Base-by-base conservation (phyloP, 2,113 vertebrate species). In the Caretta caretta region DNA sequence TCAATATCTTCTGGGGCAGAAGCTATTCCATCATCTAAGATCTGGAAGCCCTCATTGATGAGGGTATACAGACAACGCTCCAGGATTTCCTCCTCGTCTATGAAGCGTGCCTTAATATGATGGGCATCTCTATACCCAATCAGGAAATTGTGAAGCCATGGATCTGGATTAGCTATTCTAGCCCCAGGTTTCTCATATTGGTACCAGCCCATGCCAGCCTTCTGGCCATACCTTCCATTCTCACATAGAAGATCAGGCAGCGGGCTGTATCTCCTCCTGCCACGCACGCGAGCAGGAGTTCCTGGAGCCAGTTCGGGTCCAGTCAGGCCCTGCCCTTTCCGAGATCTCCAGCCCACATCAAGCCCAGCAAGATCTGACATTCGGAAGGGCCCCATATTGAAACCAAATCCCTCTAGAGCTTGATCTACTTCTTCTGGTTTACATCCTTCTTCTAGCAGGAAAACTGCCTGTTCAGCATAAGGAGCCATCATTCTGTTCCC, bases 371-470 rank as follows among this genome's bases (percentile, higher is more conserved):
- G 99, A 92, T 99, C 99, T 0, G 98, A 98, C 97, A 99, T 98
- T 80, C 96, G 98, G 97, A 99, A 99, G 51, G 98, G 98, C 2
- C 99, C 99, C 98, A 99, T 98, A 84, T 98, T 98, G 75, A 99
- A 98, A 5, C 99, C 99, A 93, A 99, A 99, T 94, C 99, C 99
- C 93, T 99, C 99, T 10, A 99, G 92, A 5, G 75, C 98, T 87
- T 42, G 59, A 90, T 99, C 99, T 65, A 99, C 96, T 0, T 97
- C 96, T 96, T 99, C 99, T 29, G 99, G 99, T 10, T 96, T 98
- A 93, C 99, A 98, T 46, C 99, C 99, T 80, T 99, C 99, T 97
- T 99, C 99, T 92, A 99, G 20, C 56, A 99, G 97, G 95, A 99
- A 99, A 91, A 96, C 62, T 0, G 98, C 95, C 96, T 99, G 98